Evolutionary conservation across 53 echinoderm and acorn worm genomes (phyloP).

Genomic region (Patiria pectinifera): DNA sequence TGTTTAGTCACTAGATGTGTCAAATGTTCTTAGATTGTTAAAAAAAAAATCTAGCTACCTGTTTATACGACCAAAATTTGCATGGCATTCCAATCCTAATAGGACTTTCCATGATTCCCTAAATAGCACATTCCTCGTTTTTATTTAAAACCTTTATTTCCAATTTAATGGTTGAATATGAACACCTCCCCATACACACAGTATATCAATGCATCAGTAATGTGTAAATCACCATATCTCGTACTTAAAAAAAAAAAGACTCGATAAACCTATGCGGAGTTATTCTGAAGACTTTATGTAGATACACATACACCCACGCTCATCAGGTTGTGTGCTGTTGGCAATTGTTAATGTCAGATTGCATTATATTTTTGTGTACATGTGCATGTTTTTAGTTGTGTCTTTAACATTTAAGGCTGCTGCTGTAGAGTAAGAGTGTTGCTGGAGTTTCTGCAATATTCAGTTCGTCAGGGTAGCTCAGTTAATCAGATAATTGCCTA

Average conservation of each 20-base stretch:
- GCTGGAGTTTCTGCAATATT: not conserved
- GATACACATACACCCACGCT: not conserved
- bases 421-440: not conserved
- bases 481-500: not conserved
- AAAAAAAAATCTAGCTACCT: not conserved
- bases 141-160: not conserved
- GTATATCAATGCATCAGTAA: not conserved
- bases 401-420: slow-evolving; percentile 16
- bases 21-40: not conserved
- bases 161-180: not conserved
- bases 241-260: slow-evolving; percentile 14
- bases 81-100: slow-evolving; percentile 8
- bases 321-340: slow-evolving; percentile 43
- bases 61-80: not conserved
- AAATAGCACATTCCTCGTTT: not conserved
- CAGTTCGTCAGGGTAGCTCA: slow-evolving; percentile 1
- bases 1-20: not conserved
- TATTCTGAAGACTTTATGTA: slow-evolving; percentile 1
- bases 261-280: not conserved
- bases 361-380: slow-evolving; percentile 63
- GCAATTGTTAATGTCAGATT: slow-evolving; percentile 39
- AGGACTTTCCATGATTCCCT: not conserved
- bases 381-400: slow-evolving; percentile 46
- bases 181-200: not conserved
- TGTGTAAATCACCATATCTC: not conserved